Evolutionary conservation across 2,888 invertebrate species (phyloP).

Genomic region (Augiades crinisus): DNA sequence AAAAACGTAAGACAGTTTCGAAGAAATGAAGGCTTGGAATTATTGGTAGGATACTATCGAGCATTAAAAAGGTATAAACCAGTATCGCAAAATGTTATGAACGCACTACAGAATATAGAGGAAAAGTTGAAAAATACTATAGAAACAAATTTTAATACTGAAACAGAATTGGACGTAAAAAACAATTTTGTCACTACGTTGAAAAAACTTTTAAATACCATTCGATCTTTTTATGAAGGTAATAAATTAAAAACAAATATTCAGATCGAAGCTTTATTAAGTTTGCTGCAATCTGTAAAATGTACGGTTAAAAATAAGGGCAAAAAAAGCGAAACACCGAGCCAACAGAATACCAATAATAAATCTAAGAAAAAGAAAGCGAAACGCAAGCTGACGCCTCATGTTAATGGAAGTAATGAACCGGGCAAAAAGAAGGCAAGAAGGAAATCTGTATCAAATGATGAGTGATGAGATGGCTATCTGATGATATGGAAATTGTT

Average conservation of each 20-base stretch:
- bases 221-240: constrained; percentile 71
- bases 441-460: constrained; percentile 34
- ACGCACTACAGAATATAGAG: constrained; percentile 67
- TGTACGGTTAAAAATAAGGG: constrained; percentile 44
- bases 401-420: constrained; percentile 48
- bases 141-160: constrained; percentile 55
- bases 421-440: constrained; percentile 50
- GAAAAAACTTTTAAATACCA: constrained; percentile 75
- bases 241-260: constrained; percentile 53
- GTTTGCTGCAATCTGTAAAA: constrained; percentile 43
- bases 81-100: constrained; percentile 47
- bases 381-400: constrained; percentile 51
- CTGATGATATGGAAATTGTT: neutral
- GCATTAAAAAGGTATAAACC: constrained; percentile 77
- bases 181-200: constrained; percentile 81
- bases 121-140: constrained; percentile 64
- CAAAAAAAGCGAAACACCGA: constrained; percentile 32
- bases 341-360: constrained; percentile 33
- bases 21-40: constrained; percentile 84
- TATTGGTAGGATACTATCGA: constrained; percentile 84
- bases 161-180: constrained; percentile 66
- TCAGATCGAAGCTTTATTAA: constrained; percentile 51
- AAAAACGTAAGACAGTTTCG: constrained; percentile 83
- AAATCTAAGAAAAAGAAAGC: constrained; percentile 52
- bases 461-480: neutral